Percentiles rank a stretch among this genome's conserved stretches.
phyloP scores from a whole-genome alignment of 2,888 invertebrate species.

The Netelia virgata region DNA sequence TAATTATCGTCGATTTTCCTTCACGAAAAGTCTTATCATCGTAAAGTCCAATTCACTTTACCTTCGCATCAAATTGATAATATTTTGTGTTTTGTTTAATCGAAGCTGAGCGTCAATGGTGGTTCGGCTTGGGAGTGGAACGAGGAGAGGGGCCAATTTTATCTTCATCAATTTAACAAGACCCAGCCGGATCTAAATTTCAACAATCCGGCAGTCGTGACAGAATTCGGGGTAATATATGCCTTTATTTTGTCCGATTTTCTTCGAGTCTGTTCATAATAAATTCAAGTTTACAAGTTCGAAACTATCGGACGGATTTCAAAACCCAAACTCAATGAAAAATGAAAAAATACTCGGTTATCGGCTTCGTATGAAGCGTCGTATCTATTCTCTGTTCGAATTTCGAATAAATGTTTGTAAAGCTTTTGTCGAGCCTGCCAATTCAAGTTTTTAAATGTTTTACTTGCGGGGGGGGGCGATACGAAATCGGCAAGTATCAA shows the following conservation, averaged over 20 bases:
- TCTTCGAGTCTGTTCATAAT: background rate
- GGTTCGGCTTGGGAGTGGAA: slow-evolving; percentile 91
- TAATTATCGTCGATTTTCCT: slow-evolving; percentile 78
- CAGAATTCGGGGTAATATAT: slow-evolving; percentile 86
- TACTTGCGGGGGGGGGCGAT: no score
- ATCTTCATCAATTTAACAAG: slow-evolving; percentile 91
- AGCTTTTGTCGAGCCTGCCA: no score
- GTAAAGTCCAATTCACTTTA: slow-evolving; percentile 17
- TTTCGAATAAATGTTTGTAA: no score
- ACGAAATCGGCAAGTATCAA: no score
- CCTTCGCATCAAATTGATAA: background rate
- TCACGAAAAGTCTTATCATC: slow-evolving; percentile 14
- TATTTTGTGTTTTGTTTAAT: slow-evolving; percentile 14
- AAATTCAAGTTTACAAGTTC: no score
- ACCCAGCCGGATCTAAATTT: slow-evolving; percentile 93
- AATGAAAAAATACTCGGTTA: no score
- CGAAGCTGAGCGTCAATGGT: slow-evolving; percentile 85
- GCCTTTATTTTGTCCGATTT: slow-evolving; percentile 9
- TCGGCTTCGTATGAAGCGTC: no score
- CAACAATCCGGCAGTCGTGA: slow-evolving; percentile 88
- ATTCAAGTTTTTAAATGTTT: no score
- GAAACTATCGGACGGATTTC: no score
- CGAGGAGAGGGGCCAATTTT: slow-evolving; percentile 88
- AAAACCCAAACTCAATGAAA: no score
- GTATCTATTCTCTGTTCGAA: no score